These are phyloP conservation scores for Cylas formicarius DNA, from an alignment of 1,140 invertebrate species.

Conservation along the genomic window DNA sequence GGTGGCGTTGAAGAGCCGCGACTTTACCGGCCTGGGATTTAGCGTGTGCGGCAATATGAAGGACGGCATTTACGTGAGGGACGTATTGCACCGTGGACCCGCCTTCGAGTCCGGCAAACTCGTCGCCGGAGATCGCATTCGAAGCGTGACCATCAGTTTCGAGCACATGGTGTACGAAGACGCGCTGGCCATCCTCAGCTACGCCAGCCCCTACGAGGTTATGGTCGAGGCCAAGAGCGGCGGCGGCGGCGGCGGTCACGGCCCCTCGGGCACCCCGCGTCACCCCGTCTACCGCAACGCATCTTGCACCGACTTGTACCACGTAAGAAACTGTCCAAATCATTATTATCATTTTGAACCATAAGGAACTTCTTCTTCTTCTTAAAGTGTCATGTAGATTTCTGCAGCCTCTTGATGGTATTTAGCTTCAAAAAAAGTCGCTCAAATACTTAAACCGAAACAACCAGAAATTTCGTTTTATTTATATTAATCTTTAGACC, in stretches of 20 bases:
- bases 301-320: slow-evolving; percentile 46
- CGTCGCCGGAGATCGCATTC: slow-evolving; percentile 76
- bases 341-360: no score
- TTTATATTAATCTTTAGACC: no score
- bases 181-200: slow-evolving; percentile 79
- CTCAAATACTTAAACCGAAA: no score
- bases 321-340: slow-evolving; percentile 36
- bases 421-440: no score
- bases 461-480: no score
- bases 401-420: no score
- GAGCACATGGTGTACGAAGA: slow-evolving; percentile 85
- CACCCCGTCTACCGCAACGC: slow-evolving; percentile 41
- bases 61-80: slow-evolving; percentile 83
- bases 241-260: slow-evolving; percentile 24
- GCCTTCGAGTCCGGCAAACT: slow-evolving; percentile 77
- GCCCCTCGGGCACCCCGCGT: slow-evolving; percentile 22
- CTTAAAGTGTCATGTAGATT: no score
- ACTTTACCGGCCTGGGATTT: slow-evolving; percentile 88
- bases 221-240: slow-evolving; percentile 55
- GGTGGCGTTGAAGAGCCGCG: slow-evolving; percentile 72
- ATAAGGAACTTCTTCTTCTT: no score
- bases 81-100: slow-evolving; percentile 77
- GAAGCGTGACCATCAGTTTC: slow-evolving; percentile 77
- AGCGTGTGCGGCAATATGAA: slow-evolving; percentile 82
- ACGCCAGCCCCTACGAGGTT: slow-evolving; percentile 87